phyloP scores from a whole-genome alignment of 1,140 invertebrate species.

The Steinernema feltiae region DNA sequence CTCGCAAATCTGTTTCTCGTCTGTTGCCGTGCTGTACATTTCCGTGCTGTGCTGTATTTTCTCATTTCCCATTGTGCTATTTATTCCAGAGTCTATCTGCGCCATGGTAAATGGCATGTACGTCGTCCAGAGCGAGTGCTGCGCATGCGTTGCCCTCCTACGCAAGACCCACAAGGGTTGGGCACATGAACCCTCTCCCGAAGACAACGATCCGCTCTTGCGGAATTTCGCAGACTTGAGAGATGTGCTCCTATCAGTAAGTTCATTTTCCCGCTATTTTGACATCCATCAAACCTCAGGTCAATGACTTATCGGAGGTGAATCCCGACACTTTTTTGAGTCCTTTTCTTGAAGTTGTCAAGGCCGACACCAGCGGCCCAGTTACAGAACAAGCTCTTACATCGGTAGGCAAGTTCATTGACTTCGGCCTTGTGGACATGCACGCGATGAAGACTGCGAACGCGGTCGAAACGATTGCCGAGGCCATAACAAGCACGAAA shows the following conservation, averaged over 20 bases:
- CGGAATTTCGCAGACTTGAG: constrained; percentile 37
- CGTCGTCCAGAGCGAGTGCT: constrained; percentile 37
- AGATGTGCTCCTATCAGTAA: constrained; percentile 37
- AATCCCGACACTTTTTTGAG: constrained; percentile 37
- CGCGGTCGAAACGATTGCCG: constrained; percentile 84
- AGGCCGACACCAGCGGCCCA: constrained; percentile 38
- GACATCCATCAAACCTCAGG: no score
- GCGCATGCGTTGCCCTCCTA: constrained; percentile 37
- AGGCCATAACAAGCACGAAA: constrained; percentile 88
- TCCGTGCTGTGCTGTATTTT: no score
- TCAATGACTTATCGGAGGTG: constrained; percentile 38
- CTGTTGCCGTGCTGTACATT: no score
- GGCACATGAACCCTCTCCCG: constrained; percentile 21
- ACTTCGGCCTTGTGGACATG: constrained; percentile 38
- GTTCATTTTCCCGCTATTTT: no score
- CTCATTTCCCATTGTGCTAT: no score
- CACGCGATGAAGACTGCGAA: constrained; percentile 37
- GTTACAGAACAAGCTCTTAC: constrained; percentile 37
- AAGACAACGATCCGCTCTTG: constrained; percentile 36
- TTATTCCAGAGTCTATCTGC: no score
- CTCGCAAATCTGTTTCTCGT: no score
- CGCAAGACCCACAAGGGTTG: constrained; percentile 30
- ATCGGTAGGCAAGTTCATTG: constrained; percentile 35
- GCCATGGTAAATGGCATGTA: constrained; percentile 43
- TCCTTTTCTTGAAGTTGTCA: constrained; percentile 36